Evolutionary conservation across 2,797 vertebrate genomes (phyloP), one percentile per base, ranked within the genome.

Genomic region (Liasis olivaceus): DNA sequence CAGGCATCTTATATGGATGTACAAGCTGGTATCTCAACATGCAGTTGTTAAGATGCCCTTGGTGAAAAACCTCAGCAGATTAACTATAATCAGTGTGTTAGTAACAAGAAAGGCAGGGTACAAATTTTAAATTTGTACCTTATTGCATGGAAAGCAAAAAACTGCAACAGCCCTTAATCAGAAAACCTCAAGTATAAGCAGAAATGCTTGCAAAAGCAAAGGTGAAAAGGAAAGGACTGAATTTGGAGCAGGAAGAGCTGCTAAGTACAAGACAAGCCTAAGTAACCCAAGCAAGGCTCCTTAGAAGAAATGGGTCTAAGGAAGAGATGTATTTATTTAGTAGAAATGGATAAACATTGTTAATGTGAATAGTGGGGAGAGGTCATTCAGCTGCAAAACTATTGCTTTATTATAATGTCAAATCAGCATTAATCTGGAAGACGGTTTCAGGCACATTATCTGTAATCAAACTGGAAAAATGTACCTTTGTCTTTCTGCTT

Each of bases 401-500:
- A n/a, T 87, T 59, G 24, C 54, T 66, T 84, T 28, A 36, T 60
- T 59, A 36, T 63, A 93, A 84, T 64, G 6, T 56, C 15, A 47
- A 86, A 69, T 59, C 12, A 81, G 24, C 9, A 90, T 77, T 62
- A 17, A 3, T 51, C 0, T 13, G 14, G 7, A n/a, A 22, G 0
- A 0, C 0, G 0, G 0, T 60, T 92, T 72, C 63, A 62, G 28
- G 20, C 12, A 59, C 54, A 15, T 89, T 58, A 24, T 92, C 36
- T 64, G 28, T 24, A 84, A 62, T 42, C 3, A 64, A 62, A 51
- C 89, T 51, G 69, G 15, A 24, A 92, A 66, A 56, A 54, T 24
- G 54, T 77, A 99, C 99, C 98, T 98, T 95, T 99, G 99, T 94
- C 98, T 97, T 95, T 99, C 99, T 69, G 98, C 98, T 98, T 99